Evolutionary conservation across 2,797 vertebrate species (phyloP), one percentile per base, ranked within the genome.

Genomic region (Synanceia verrucosa): DNA sequence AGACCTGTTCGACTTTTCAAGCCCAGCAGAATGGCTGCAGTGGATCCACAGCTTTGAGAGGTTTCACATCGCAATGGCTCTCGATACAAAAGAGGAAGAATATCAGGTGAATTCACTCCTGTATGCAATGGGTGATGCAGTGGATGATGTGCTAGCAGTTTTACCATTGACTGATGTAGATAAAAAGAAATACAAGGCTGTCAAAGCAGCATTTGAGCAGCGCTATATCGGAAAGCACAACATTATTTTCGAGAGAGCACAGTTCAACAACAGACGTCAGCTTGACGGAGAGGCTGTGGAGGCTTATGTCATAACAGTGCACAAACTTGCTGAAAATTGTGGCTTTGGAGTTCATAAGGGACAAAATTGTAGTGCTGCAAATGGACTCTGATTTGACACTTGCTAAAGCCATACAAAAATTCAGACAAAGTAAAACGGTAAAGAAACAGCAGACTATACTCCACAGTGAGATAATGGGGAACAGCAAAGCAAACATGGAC

Each of bases 71-170:
- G 29, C 29, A 31, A 31, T 8, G 29, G 29, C 29, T 31, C 29
- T 31, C 29, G 29, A 31, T 31, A 8, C 4, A 31, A 31, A 31
- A 8, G 29, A 31, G 29, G 29, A 31, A 4, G 60, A 69, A 46
- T 78, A 82, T 60, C 60, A 81, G 51, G 59, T 65, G 14, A 79
- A 76, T 53, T 70, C 46, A 31, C 50, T 77, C 16, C 29, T 84
- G 16, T 78, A 86, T 44, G 39, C 62, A 14, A 60, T 80, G 72
- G 73, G 64, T 34, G 48, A 70, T 16, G 12, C 68, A 23, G 64
- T 66, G 31, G 74, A 81, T 43, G 59, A 76, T 41, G 53, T 87
- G 23, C 36, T 79, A 4, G 53, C n/a, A 12, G 44, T 81, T n/a
- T 61, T 76, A 47, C 36, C 59, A 33, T 19, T 76, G 11, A 70